Base-by-base conservation (phyloP, 2,888 invertebrate species). In the Abrostola triplasia region DNA sequence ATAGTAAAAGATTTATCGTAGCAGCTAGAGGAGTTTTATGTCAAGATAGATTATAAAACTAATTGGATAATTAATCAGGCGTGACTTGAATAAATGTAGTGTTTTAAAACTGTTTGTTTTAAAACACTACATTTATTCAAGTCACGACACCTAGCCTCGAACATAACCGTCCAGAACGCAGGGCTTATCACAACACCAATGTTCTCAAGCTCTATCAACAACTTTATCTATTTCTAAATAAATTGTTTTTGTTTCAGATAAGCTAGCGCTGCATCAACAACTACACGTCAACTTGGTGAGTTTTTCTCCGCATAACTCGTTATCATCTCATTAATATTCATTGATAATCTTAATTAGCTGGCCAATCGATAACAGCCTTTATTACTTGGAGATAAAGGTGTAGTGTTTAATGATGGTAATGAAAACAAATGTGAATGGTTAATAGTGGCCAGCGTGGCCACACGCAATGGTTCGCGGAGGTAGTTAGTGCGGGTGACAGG, bases 401-500 rank as follows among this genome's bases (percentile, higher is more conserved):
- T 50, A 48, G 57, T 51, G 59, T 51, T 49, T 41, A 13, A 41
- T 51, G 13, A 40, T 51, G 52, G 40, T 60, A 65, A 72, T 74
- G 62, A 59, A 48, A 69, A 70, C 59, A 59, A 66, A 66, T 64
- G 61, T 58, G 44, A 4, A 12, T 36, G 13, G 62, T 68, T 64
- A 72, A 68, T 74, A 64, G 59, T 56, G 77, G 69, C 82, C 77
- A 79, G 79, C 79, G 59, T 56, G 77, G 69, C 82, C 77, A 79
- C 80, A 80, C 81, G 81, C 77, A 77, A 77, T 72, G 69, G 68
- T 64, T 73, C 69, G 77, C 79, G 71, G 70, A 81, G 78, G 67
- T 75, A 78, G 80, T 81, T 78, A 77, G 75, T 66, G 64, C 60
- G 63, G 70, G 62, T 79, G 80, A 82, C 82, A 77, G 57, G 69